Conservation (phyloP, 2,113 vertebrate genomes). For the Nothocercus julius region DNA sequence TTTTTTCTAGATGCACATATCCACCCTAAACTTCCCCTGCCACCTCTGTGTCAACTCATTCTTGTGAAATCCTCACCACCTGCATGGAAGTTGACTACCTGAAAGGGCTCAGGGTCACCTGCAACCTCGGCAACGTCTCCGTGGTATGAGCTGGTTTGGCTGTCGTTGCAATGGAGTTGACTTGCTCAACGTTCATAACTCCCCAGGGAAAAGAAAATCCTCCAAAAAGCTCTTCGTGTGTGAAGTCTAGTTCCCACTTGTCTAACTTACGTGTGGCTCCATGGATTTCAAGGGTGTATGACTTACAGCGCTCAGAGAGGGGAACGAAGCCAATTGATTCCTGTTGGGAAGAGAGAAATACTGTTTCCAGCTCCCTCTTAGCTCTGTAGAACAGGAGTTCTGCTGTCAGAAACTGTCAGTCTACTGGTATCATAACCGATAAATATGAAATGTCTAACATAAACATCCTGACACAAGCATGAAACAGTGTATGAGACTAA, state of each 20-base stretch:
- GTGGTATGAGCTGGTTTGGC: not conserved
- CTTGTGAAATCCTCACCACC: not conserved
- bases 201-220: not conserved
- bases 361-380: not conserved
- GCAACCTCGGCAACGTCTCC: not conserved
- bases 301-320: not conserved
- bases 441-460: not conserved
- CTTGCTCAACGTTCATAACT: not conserved
- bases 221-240: not conserved
- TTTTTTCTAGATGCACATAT: constrained; percentile 30
- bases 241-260: not conserved
- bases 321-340: not conserved
- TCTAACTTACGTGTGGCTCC: not conserved
- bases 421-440: not conserved
- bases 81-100: not conserved
- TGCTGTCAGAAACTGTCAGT: not conserved
- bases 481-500: accelerated
- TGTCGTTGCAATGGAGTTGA: not conserved
- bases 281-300: not conserved
- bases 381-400: not conserved
- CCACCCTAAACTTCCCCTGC: constrained; percentile 4
- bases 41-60: not conserved
- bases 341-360: not conserved
- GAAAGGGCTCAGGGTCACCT: not conserved
- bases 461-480: not conserved